Conservation (phyloP, 2,888 invertebrate genomes). For the Ischnus inquisitorius region DNA sequence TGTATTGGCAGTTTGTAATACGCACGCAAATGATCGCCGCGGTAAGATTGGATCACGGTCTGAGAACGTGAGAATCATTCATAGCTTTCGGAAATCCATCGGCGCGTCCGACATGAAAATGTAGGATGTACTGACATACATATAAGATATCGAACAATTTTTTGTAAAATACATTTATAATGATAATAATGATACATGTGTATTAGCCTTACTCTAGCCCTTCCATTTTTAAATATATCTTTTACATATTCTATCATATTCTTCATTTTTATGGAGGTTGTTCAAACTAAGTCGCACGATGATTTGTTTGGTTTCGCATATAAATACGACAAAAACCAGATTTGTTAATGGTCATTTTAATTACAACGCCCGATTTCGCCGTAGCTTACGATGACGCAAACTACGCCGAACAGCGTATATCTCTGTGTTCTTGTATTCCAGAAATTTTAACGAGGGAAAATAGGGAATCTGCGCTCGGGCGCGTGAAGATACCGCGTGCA, state of each 20-base stretch:
- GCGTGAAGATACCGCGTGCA: slow-evolving; percentile 18
- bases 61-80: slow-evolving; percentile 23
- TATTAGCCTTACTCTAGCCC: too few species aligned
- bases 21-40: slow-evolving; percentile 37
- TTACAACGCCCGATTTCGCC: background rate
- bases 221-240: too few species aligned
- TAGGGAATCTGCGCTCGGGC: slow-evolving; percentile 22
- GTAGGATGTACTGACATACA: too few species aligned
- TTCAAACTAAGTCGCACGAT: background rate
- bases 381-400: background rate
- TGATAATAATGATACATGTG: too few species aligned
- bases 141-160: too few species aligned
- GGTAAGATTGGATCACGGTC: slow-evolving; percentile 37
- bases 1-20: slow-evolving; percentile 15
- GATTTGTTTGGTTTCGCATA: background rate
- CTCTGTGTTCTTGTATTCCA: slow-evolving; percentile 66
- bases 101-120: background rate
- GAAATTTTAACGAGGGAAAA: slow-evolving; percentile 62
- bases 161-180: too few species aligned
- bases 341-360: background rate
- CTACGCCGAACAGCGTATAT: slow-evolving; percentile 48
- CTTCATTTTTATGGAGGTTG: too few species aligned
- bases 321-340: background rate
- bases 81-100: slow-evolving; percentile 9
- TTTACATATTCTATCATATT: too few species aligned